These are phyloP conservation scores for Hydrozoanthus tunicans DNA, from an alignment of 64 coral and sea anemone species.

Conservation along the genomic window DNA sequence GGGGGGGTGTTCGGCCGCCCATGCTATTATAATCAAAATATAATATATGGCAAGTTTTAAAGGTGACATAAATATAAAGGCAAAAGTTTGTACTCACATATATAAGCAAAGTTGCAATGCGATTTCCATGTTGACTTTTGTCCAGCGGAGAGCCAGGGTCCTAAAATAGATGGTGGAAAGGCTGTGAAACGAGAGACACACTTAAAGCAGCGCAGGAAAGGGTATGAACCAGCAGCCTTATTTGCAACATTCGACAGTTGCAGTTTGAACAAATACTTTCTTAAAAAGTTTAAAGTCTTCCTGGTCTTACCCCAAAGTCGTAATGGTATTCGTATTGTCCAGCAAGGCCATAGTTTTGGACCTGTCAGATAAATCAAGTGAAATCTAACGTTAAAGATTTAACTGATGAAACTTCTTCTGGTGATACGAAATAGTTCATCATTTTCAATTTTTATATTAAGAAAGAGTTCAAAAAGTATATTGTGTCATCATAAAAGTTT, in stretches of 20 bases:
- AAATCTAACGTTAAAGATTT: too few relatives aligned
- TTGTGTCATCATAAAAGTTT: too few relatives aligned
- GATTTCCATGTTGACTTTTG: conserved; percentile 8
- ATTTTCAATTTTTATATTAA: too few relatives aligned
- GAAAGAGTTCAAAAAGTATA: too few relatives aligned
- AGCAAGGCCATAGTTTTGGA: conserved; percentile 40
- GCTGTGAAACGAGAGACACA: background rate
- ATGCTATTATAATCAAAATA: too few relatives aligned
- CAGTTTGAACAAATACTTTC: background rate
- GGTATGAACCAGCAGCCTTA: too few relatives aligned
- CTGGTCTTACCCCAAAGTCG: conserved; percentile 43
- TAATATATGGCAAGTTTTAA: too few relatives aligned
- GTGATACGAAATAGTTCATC: too few relatives aligned
- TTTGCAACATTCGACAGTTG: background rate
- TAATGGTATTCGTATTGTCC: conserved; percentile 41
- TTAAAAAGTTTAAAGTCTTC: background rate
- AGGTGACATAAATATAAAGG: too few relatives aligned
- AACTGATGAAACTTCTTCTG: too few relatives aligned
- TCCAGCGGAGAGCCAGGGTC: conserved; percentile 40
- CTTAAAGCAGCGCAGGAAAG: background rate
- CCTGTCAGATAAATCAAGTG: background rate
- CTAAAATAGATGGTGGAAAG: background rate
- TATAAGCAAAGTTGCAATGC: conserved; percentile 40
- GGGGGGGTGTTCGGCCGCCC: too few relatives aligned
- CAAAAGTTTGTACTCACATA: conserved; percentile 12